These are phyloP conservation scores for Thaumetopoea pityocampa DNA, from an alignment of 1,140 invertebrate genomes.

Conservation along the genomic window DNA sequence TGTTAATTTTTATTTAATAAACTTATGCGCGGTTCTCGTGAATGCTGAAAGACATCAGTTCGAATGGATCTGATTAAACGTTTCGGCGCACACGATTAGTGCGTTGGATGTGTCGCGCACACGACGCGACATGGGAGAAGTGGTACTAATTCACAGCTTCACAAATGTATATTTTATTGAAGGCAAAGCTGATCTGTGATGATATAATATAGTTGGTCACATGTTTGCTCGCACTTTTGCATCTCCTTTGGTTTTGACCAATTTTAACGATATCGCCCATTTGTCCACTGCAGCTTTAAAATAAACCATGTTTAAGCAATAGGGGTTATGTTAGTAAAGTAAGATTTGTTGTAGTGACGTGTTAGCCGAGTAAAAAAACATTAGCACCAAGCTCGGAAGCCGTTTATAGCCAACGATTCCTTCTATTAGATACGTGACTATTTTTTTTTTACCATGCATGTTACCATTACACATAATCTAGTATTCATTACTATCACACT, in stretches of 20 bases:
- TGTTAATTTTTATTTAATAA: not conserved
- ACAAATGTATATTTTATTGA: slow-evolving; percentile 45
- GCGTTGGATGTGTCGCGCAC: not conserved
- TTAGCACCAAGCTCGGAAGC: slow-evolving; percentile 17
- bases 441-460: slow-evolving; percentile 32
- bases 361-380: slow-evolving; percentile 13
- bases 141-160: slow-evolving; percentile 37
- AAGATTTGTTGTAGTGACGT: slow-evolving; percentile 3
- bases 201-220: slow-evolving; percentile 62
- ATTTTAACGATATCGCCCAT: slow-evolving; percentile 28
- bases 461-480: slow-evolving; percentile 35
- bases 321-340: slow-evolving; percentile 9
- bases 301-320: slow-evolving; percentile 17
- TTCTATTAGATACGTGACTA: slow-evolving; percentile 30
- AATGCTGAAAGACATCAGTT: too few relatives aligned
- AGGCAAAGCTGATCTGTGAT: slow-evolving; percentile 72
- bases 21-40: not conserved
- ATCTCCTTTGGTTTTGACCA: slow-evolving; percentile 30
- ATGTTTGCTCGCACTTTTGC: slow-evolving; percentile 29
- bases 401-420: slow-evolving; percentile 25
- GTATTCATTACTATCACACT: slow-evolving; percentile 27
- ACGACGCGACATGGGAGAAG: slow-evolving; percentile 5
- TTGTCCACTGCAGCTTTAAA: slow-evolving; percentile 39
- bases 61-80: too few relatives aligned
- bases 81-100: slow-evolving; percentile 8